These are phyloP conservation scores for Sitta carolinensis DNA, from an alignment of 2,797 vertebrate species.

Conservation along the genomic window DNA sequence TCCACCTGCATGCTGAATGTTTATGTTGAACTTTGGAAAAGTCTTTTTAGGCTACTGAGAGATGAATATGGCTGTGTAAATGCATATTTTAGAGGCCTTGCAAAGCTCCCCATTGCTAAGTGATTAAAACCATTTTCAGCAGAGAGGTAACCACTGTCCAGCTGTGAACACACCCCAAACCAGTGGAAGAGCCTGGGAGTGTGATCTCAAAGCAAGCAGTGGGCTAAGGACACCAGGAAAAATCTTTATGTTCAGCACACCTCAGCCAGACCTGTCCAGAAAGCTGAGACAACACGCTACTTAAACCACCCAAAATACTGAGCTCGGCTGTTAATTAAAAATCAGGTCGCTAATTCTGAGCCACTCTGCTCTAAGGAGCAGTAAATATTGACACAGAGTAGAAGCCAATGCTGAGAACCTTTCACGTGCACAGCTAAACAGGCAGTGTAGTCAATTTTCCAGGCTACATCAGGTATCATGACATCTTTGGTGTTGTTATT, in stretches of 20 bases:
- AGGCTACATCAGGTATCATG: not conserved
- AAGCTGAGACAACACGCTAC: not conserved
- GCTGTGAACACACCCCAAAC: not conserved
- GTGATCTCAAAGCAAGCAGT: not conserved
- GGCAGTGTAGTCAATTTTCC: not conserved
- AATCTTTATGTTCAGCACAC: not conserved
- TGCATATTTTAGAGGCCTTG: not conserved
- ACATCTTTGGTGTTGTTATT: not conserved
- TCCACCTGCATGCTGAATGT: not conserved
- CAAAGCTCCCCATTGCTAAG: not conserved
- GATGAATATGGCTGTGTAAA: not conserved
- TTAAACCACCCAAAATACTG: not conserved
- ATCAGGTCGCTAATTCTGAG: not conserved
- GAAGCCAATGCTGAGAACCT: not conserved
- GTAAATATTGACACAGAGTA: not conserved
- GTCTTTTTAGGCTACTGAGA: not conserved
- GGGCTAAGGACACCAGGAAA: not conserved
- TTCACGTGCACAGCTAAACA: not conserved
- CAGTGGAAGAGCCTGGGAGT: not conserved
- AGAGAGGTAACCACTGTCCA: not conserved
- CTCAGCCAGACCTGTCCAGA: not conserved
- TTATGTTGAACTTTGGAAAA: conserved; percentile 7
- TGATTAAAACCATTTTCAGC: not conserved
- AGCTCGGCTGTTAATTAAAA: not conserved
- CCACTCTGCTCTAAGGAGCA: not conserved